These are phyloP conservation scores for Chrysogorgia sp. DNA, from an alignment of 92 coral and sea anemone genomes.

Conservation along the genomic window DNA sequence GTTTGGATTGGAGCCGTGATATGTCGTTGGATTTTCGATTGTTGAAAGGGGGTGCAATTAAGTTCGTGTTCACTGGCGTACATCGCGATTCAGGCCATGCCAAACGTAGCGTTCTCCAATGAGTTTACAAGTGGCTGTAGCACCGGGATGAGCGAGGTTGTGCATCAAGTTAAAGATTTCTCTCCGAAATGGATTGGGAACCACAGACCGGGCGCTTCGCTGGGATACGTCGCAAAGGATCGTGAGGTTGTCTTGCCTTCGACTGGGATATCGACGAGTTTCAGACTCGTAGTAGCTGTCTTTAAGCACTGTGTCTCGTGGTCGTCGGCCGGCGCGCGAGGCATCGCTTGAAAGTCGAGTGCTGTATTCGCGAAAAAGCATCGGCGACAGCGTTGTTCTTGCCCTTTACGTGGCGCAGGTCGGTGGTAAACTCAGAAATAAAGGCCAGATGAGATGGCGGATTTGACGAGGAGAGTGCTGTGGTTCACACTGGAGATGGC, in stretches of 20 bases:
- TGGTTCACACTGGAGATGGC: background rate
- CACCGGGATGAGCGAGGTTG: slow-evolving; percentile 17
- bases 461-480: slow-evolving; percentile 5
- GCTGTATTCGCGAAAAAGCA: no score
- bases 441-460: background rate
- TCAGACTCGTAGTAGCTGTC: background rate
- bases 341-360: no score
- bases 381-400: no score
- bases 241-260: background rate
- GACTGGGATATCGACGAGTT: background rate
- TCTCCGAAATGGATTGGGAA: slow-evolving; percentile 8
- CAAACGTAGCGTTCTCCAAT: slow-evolving; percentile 9
- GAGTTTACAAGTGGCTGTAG: slow-evolving; percentile 4
- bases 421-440: no score
- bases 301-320: no score
- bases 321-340: no score
- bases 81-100: slow-evolving; percentile 18
- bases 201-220: slow-evolving; percentile 1
- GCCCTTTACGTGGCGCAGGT: no score
- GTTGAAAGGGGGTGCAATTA: slow-evolving; percentile 14
- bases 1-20: background rate
- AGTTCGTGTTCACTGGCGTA: slow-evolving; percentile 2
- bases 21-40: slow-evolving; percentile 13
- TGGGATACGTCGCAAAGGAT: background rate
- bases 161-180: slow-evolving; percentile 14